Evolutionary conservation across 2,113 vertebrate species (phyloP), one percentile per base, ranked within the genome.

Genomic region (Cyphomyrus discorhynchus): DNA sequence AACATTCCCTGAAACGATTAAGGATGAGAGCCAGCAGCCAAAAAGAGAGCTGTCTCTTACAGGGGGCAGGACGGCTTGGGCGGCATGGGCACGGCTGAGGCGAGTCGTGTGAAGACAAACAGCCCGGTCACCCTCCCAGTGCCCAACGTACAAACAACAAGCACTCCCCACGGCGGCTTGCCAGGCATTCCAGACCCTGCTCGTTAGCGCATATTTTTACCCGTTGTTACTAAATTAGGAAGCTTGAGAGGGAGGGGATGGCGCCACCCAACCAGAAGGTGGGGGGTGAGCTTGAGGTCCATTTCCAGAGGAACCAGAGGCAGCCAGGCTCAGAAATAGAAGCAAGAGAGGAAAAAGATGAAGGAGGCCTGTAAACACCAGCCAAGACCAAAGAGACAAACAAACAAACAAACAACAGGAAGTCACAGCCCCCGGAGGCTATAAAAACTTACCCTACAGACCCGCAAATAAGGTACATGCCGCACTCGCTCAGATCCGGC

Each of bases 161-260:
- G 15, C 19, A 3, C 49, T 89, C 77, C 50, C 77, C 39, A n/a
- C 39, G 95, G 95, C 94, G 52, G 90, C 86, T 90, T 27, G 94
- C 94, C 95, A 95, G 84, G 92, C 92, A 93, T 94, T 93, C 94
- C 94, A 93, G 95, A 94, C 94, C 94, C 93, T 94, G 84, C 94
- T 92, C 56, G 91, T 93, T 90, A 90, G 91, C 90, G 93, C 96
- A 95, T 96, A 97, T 97, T 97, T 98, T 97, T 97, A 97, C 95
- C 95, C 95, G 95, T 90, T 96, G 97, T 97, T 98, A 97, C 97
- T 98, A 98, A 98, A 98, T 97, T 97, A 98, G 97, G 95, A 96
- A 95, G 94, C 92, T 88, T 53, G 93, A 94, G 93, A 94, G 93
- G 21, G 80, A 88, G 47, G 90, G 91, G 85, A 89, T 92, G 91